Percentiles rank a stretch among this genome's conserved stretches.
These are phyloP conservation scores for Orientallactaga bullata DNA, from an alignment of 2,113 vertebrate species.

Conservation along the genomic window DNA sequence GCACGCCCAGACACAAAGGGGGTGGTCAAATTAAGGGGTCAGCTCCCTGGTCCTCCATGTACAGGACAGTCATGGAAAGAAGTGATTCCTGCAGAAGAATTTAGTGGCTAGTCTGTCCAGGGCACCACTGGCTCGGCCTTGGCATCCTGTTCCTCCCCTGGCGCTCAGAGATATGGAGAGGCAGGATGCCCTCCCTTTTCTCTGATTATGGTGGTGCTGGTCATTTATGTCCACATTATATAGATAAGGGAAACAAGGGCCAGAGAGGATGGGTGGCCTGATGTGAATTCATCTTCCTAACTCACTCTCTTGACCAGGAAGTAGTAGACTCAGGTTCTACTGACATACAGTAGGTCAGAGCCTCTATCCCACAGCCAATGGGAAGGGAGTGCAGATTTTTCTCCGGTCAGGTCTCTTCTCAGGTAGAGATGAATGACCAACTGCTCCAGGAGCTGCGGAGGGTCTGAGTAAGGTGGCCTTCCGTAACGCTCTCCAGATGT, in stretches of 20 bases:
- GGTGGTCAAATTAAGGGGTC: not conserved
- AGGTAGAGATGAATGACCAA: not conserved
- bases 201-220: too few species aligned
- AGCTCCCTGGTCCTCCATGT: not conserved
- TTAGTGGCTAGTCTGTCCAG: not conserved
- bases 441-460: not conserved
- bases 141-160: not conserved
- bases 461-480: not conserved
- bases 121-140: not conserved
- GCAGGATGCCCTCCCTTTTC: not conserved
- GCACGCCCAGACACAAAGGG: not conserved
- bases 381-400: not conserved
- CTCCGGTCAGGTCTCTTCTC: not conserved
- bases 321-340: not conserved
- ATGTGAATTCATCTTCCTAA: not conserved
- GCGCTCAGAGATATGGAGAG: not conserved
- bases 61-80: not conserved
- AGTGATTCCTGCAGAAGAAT: not conserved
- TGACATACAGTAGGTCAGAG: not conserved
- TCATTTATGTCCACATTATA: not conserved
- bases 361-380: not conserved
- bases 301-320: not conserved
- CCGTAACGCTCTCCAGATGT: not conserved
- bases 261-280: too few species aligned
- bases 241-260: not conserved